Percentiles rank a stretch among this genome's conserved stretches.
phyloP scores from a whole-genome alignment of 1,140 invertebrate species.

The Drosophila kohkoa region DNA sequence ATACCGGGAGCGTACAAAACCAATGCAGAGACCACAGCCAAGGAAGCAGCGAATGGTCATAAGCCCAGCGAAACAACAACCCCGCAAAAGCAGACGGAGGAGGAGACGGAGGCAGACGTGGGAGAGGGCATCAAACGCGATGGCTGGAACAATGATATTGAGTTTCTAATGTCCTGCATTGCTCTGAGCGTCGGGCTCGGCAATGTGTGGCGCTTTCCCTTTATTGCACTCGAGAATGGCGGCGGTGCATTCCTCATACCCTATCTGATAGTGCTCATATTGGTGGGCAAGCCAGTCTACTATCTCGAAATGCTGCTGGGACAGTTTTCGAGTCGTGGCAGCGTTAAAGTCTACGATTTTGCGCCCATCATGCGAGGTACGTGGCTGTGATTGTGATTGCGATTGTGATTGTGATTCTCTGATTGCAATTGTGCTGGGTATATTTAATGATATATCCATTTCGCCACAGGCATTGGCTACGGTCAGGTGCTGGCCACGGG shows the following conservation, averaged over 20 bases:
- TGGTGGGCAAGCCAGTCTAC: constrained; percentile 95
- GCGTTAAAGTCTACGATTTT: constrained; percentile 88
- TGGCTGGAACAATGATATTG: constrained; percentile 93
- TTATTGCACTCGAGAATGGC: constrained; percentile 93
- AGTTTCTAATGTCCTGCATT: constrained; percentile 96
- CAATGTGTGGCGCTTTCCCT: constrained; percentile 89
- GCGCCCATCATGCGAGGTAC: constrained; percentile 88
- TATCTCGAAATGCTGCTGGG: constrained; percentile 94
- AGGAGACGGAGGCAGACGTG: not conserved
- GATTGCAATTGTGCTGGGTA: not conserved
- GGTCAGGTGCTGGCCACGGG: constrained; percentile 90
- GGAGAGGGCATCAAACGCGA: constrained; percentile 84
- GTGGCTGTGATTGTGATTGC: not conserved
- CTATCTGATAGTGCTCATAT: constrained; percentile 92
- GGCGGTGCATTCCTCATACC: constrained; percentile 92
- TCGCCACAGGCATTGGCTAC: constrained; percentile 89
- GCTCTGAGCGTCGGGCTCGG: constrained; percentile 96
- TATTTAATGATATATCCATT: constrained; percentile 7
- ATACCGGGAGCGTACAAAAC: constrained; percentile 72
- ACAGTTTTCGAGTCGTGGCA: constrained; percentile 91
- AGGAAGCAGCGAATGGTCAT: constrained; percentile 30
- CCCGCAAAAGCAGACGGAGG: not conserved
- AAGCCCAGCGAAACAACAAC: not conserved
- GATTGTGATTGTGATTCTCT: not conserved
- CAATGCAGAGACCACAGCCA: constrained; percentile 21